phyloP scores from a whole-genome alignment of 2,797 vertebrate species.

The Apogon talboti region DNA sequence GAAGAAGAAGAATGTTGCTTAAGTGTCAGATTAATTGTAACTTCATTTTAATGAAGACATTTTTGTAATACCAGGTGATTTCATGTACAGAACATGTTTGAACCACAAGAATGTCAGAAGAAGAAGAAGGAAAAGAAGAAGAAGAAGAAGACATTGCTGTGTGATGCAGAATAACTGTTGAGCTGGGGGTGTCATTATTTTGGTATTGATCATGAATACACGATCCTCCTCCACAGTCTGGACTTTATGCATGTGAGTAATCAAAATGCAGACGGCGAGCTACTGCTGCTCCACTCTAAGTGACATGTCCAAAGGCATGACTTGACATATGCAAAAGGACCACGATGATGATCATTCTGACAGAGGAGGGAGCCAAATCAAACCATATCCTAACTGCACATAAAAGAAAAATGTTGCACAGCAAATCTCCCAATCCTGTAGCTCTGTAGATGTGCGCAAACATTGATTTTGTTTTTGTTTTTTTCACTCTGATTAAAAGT shows the following conservation, averaged over 20 bases:
- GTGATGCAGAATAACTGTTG: slow-evolving; percentile 58
- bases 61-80: too few relatives aligned
- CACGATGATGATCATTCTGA: slow-evolving; percentile 65
- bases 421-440: slow-evolving; percentile 24
- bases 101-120: too few relatives aligned
- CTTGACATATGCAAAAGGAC: slow-evolving; percentile 77
- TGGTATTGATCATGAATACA: slow-evolving; percentile 72
- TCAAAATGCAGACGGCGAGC: slow-evolving; percentile 75
- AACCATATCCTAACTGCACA: slow-evolving; percentile 56
- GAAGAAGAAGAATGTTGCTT: too few relatives aligned
- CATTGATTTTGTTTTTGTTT: slow-evolving; percentile 45
- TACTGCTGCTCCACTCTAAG: slow-evolving; percentile 63
- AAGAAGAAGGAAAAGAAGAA: too few relatives aligned
- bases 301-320: slow-evolving; percentile 81
- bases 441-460: slow-evolving; percentile 48
- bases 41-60: too few relatives aligned
- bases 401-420: slow-evolving; percentile 41
- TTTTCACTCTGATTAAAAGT: slow-evolving; percentile 59
- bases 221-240: slow-evolving; percentile 57
- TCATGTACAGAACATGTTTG: too few relatives aligned
- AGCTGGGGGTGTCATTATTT: slow-evolving; percentile 43
- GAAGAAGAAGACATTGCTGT: slow-evolving; percentile 39
- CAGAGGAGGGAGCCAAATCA: slow-evolving; percentile 45
- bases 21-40: too few relatives aligned
- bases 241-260: slow-evolving; percentile 66